These are phyloP conservation scores for Scartelaos histophorus DNA, from an alignment of 2,113 vertebrate species.

Conservation along the genomic window DNA sequence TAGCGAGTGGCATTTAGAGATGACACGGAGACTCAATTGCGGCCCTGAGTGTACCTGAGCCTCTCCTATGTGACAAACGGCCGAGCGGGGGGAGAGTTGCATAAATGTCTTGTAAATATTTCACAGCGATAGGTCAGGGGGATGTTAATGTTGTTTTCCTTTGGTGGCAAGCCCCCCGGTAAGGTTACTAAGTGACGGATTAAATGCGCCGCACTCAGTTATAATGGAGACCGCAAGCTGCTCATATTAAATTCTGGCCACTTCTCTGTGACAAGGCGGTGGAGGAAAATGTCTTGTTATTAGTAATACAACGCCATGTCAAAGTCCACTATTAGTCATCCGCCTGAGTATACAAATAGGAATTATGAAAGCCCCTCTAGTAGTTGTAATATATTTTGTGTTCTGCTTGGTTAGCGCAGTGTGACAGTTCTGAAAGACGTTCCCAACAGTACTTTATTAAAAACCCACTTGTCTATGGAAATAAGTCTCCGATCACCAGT, in stretches of 20 bases:
- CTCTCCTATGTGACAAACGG: slow-evolving; percentile 30
- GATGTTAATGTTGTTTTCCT: slow-evolving; percentile 64
- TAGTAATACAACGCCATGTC: slow-evolving; percentile 17
- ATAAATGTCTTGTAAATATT: slow-evolving; percentile 60
- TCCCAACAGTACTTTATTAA: slow-evolving; percentile 38
- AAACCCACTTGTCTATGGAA: slow-evolving; percentile 40
- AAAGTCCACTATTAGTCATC: slow-evolving; percentile 41
- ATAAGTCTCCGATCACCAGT: slow-evolving; percentile 30
- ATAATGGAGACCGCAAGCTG: slow-evolving; percentile 18
- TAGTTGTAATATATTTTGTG: slow-evolving; percentile 34
- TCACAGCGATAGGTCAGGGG: slow-evolving; percentile 58
- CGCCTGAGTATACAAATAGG: slow-evolving; percentile 36
- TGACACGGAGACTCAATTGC: slow-evolving; percentile 52
- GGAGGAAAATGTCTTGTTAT: neutral
- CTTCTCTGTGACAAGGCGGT: slow-evolving; percentile 11
- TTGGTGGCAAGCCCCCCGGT: slow-evolving; percentile 23
- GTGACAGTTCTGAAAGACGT: slow-evolving; percentile 26
- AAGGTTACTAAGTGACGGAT: slow-evolving; percentile 39
- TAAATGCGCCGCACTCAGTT: slow-evolving; percentile 25
- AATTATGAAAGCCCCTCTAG: slow-evolving; percentile 27
- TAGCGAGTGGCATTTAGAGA: slow-evolving; percentile 61
- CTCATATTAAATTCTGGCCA: slow-evolving; percentile 31
- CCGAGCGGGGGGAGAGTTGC: slow-evolving; percentile 28
- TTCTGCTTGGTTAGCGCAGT: slow-evolving; percentile 35
- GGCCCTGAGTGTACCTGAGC: slow-evolving; percentile 38